phyloP scores from a whole-genome alignment of 2,113 vertebrate species.

The Pseudolaguvia tuberculata region DNA sequence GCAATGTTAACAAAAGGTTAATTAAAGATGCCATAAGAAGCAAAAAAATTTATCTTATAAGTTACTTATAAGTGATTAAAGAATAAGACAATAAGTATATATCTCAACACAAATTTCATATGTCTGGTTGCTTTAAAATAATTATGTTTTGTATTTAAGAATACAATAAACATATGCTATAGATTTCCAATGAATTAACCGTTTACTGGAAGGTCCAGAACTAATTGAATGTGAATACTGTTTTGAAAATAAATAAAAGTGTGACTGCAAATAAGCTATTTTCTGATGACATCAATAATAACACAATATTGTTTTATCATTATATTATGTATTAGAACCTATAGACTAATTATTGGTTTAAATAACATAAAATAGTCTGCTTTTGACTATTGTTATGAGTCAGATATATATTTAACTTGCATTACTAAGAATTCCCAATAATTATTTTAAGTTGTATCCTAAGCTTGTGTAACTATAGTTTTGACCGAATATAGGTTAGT shows the following conservation, averaged over 20 bases:
- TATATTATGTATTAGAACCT: background rate
- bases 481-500: no score
- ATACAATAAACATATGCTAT: background rate
- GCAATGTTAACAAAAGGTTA: slow-evolving; percentile 36
- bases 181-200: no score
- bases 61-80: no score
- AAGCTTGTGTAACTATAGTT: background rate
- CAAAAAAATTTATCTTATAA: slow-evolving; percentile 25
- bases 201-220: no score
- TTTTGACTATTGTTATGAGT: background rate
- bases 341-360: background rate
- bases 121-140: background rate
- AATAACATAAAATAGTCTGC: no score
- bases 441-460: no score
- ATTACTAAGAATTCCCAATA: no score
- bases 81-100: no score
- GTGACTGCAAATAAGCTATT: no score
- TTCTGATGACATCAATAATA: background rate
- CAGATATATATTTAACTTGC: no score
- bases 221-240: no score
- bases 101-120: background rate
- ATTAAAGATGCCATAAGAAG: slow-evolving; percentile 28
- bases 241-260: no score
- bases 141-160: background rate
- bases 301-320: background rate